Evolutionary conservation across 2,888 invertebrate species (phyloP).

Genomic region (Lamellibrachia satsuma): DNA sequence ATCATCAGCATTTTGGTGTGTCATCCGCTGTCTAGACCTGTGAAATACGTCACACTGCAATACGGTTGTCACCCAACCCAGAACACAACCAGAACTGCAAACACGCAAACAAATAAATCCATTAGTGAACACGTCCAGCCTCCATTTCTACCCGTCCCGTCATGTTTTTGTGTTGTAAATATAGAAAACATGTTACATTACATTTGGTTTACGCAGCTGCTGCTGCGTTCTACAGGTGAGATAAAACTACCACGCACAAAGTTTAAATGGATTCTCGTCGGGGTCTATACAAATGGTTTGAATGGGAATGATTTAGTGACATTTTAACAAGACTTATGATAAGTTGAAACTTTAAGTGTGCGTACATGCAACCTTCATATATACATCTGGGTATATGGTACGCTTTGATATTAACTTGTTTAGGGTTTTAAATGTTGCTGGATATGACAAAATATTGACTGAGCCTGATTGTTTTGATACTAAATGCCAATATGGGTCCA

Average conservation of each 20-base stretch:
- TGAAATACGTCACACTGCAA: not conserved
- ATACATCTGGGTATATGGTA: not conserved
- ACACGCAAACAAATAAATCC: not conserved
- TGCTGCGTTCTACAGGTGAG: not conserved
- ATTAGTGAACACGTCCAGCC: not conserved
- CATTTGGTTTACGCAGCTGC: not conserved
- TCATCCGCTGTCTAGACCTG: not conserved
- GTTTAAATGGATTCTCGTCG: not conserved
- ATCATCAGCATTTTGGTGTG: not conserved
- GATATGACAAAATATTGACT: not conserved
- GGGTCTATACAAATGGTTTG: not conserved
- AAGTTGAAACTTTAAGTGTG: not conserved
- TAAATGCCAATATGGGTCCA: not conserved
- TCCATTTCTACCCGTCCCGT: not conserved
- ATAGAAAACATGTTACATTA: not conserved
- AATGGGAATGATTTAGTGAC: not conserved
- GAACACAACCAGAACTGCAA: not conserved
- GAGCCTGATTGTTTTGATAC: too few relatives aligned
- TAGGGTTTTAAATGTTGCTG: not conserved
- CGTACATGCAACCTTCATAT: not conserved
- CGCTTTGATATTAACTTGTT: too few relatives aligned
- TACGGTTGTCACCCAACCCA: not conserved
- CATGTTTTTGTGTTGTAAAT: not conserved
- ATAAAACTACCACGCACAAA: not conserved
- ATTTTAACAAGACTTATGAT: not conserved